Percentiles rank a stretch among this genome's conserved stretches.
phyloP scores from a whole-genome alignment of 2,888 invertebrate genomes.

The Mythimna impura region DNA sequence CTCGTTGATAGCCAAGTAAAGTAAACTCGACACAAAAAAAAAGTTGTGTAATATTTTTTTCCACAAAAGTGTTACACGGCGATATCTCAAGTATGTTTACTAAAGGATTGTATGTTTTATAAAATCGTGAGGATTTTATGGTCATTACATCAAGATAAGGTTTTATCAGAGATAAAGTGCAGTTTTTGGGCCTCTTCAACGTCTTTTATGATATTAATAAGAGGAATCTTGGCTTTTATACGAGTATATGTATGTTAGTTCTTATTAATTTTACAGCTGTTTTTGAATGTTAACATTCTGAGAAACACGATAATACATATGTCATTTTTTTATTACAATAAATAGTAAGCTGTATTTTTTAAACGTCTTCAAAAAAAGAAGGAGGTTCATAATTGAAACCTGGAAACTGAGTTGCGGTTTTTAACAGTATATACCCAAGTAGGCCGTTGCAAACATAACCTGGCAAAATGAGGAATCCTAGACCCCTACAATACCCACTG shows the following conservation, averaged over 20 bases:
- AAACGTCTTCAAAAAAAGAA: no score
- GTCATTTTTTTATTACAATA: no score
- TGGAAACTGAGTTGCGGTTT: no score
- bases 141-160: conserved; percentile 70
- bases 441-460: no score
- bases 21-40: conserved; percentile 24
- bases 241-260: conserved; percentile 22
- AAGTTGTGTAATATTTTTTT: conserved; percentile 43
- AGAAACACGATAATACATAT: neutral
- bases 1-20: neutral
- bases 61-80: conserved; percentile 41
- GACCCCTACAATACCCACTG: no score
- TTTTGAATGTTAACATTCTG: conserved; percentile 12
- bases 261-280: conserved; percentile 29
- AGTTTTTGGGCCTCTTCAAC: conserved; percentile 34
- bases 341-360: no score
- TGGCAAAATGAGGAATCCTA: no score
- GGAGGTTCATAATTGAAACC: no score
- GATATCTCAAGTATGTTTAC: conserved; percentile 51
- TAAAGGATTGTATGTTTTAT: conserved; percentile 50
- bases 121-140: conserved; percentile 64
- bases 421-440: no score
- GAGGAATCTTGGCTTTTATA: conserved; percentile 41
- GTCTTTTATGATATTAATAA: conserved; percentile 41
- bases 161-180: conserved; percentile 58